phyloP scores from a whole-genome alignment of 2,888 invertebrate genomes.

The Resseliella maxima region DNA sequence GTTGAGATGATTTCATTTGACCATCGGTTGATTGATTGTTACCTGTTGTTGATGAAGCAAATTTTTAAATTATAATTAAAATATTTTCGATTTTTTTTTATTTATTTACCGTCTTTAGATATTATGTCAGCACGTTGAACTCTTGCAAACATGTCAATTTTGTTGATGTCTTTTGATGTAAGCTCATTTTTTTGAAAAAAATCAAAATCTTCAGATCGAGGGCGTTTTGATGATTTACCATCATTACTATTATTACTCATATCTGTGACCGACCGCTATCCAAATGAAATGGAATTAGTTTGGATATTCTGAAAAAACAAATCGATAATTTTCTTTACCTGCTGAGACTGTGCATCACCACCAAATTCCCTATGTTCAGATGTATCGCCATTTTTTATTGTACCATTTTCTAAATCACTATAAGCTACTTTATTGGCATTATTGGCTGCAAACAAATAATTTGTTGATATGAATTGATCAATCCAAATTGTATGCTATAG shows the following conservation, averaged over 20 bases:
- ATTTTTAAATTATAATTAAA: too few species aligned
- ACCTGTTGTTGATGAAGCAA: background rate
- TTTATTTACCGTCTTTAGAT: background rate
- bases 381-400: conserved; percentile 41
- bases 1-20: background rate
- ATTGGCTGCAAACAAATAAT: conserved; percentile 41
- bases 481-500: background rate
- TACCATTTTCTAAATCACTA: conserved; percentile 49
- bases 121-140: background rate
- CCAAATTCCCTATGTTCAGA: conserved; percentile 6
- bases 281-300: background rate
- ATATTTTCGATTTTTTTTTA: too few species aligned
- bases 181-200: background rate
- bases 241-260: conserved; percentile 66
- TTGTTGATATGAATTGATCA: background rate
- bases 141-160: conserved; percentile 7
- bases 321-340: background rate
- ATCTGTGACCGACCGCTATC: conserved; percentile 56
- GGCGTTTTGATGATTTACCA: conserved; percentile 53
- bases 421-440: background rate
- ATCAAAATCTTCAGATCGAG: conserved; percentile 66
- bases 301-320: background rate
- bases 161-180: conserved; percentile 25
- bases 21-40: background rate
- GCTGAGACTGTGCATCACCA: background rate